Evolutionary conservation across 1,140 invertebrate genomes (phyloP).

Genomic region (Eulimnadia texana): DNA sequence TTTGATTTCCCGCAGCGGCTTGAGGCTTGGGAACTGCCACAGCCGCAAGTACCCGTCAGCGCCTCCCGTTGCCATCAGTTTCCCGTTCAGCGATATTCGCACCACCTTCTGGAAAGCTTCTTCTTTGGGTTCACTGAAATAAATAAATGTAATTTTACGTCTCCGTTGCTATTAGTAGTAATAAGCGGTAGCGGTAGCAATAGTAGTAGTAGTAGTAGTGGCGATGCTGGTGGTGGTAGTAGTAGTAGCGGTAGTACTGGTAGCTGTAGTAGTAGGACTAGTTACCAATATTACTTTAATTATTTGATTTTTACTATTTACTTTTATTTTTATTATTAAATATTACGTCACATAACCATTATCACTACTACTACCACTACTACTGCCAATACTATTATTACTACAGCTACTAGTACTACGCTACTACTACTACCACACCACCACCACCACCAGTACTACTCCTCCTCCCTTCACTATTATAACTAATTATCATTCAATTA

Average conservation of each 20-base stretch:
- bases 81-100: slow-evolving; percentile 53
- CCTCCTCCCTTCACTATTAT: too few relatives aligned
- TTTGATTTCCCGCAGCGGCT: slow-evolving; percentile 47
- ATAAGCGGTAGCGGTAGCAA: too few relatives aligned
- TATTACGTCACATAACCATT: neutral
- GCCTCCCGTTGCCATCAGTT: slow-evolving; percentile 76
- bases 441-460: too few relatives aligned
- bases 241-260: too few relatives aligned
- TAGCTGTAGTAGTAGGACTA: slow-evolving; percentile 2
- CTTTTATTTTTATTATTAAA: slow-evolving; percentile 1
- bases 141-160: slow-evolving; percentile 19
- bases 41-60: slow-evolving; percentile 71
- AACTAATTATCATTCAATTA: too few relatives aligned
- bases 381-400: too few relatives aligned
- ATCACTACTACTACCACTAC: too few relatives aligned
- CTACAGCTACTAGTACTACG: too few relatives aligned
- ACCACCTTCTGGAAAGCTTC: slow-evolving; percentile 77
- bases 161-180: slow-evolving; percentile 11
- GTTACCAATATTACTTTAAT: neutral
- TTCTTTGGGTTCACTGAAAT: slow-evolving; percentile 31
- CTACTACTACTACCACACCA: too few relatives aligned
- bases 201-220: too few relatives aligned
- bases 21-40: slow-evolving; percentile 74
- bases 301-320: slow-evolving; percentile 8
- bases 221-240: too few relatives aligned